A percentile compares a stretch with the other conserved stretches of the same genome.
Conservation (phyloP, 2,113 vertebrate species). For the Pseudopodoces humilis region DNA sequence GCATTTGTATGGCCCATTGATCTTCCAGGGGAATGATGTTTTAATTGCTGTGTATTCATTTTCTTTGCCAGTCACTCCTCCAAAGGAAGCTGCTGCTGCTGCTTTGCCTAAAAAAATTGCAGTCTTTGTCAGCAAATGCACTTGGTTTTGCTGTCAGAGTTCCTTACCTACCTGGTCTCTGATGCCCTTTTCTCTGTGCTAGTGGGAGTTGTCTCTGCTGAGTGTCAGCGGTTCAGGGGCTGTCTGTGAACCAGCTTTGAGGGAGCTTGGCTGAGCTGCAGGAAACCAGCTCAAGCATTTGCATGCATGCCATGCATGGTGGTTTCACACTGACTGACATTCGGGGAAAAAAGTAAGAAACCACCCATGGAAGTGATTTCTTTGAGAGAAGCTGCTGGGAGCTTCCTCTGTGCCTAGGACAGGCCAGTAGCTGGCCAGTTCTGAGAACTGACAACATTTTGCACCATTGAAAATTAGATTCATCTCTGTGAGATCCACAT, state of each 20-base stretch:
- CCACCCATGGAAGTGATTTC: no score
- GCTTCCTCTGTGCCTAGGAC: no score
- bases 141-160: not conserved
- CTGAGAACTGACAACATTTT: no score
- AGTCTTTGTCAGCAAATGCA: not conserved
- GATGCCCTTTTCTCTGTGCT: not conserved
- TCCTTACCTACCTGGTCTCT: rapidly evolving
- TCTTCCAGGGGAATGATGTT: not conserved
- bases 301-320: not conserved
- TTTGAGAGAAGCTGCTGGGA: no score
- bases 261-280: not conserved
- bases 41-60: not conserved
- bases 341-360: no score
- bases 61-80: not conserved
- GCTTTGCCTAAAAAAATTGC: not conserved
- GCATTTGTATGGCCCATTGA: not conserved
- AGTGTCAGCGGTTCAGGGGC: not conserved
- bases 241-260: not conserved
- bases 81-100: not conserved
- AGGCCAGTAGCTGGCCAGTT: no score
- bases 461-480: no score
- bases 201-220: not conserved
- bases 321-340: no score
- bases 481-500: no score
- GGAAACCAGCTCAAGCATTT: not conserved